Evolutionary conservation across 2,888 invertebrate genomes (phyloP).

Genomic region (Eugnorisma glareosa): DNA sequence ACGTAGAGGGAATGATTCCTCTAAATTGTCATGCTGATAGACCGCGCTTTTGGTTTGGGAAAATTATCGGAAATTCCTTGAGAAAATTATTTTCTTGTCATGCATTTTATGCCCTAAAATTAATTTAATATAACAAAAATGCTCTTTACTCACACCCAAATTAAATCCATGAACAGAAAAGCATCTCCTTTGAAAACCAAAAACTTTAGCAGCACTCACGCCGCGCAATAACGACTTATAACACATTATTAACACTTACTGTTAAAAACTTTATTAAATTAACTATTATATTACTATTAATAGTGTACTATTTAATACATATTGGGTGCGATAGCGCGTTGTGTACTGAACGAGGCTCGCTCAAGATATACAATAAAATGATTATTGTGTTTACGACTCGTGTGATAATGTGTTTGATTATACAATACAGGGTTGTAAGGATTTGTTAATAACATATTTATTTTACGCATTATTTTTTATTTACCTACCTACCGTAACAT

Average conservation of each 20-base stretch:
- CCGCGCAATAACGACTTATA: constrained; percentile 76
- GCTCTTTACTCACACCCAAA: constrained; percentile 72
- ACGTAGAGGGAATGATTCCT: too few relatives aligned
- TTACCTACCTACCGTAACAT: background rate
- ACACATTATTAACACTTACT: constrained; percentile 74
- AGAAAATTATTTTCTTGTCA: too few relatives aligned
- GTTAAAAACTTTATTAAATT: constrained; percentile 26
- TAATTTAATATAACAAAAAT: background rate
- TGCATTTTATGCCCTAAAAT: background rate
- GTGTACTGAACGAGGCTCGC: constrained; percentile 66
- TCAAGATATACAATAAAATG: constrained; percentile 71
- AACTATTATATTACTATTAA: constrained; percentile 34
- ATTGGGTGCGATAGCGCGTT: constrained; percentile 64
- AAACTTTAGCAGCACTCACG: constrained; percentile 67
- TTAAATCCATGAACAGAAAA: constrained; percentile 79
- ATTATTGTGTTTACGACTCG: constrained; percentile 67
- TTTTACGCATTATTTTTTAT: background rate
- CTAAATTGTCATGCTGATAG: background rate
- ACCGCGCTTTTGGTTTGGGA: background rate
- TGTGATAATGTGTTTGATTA: constrained; percentile 73
- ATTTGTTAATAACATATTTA: constrained; percentile 26
- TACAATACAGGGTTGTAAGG: constrained; percentile 61
- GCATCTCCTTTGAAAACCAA: constrained; percentile 70
- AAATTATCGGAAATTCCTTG: too few relatives aligned
- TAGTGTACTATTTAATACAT: constrained; percentile 47